Percentiles rank a stretch among this genome's conserved stretches.
Conservation (phyloP, 1,140 invertebrate genomes). For the Chironomus tepperi region DNA sequence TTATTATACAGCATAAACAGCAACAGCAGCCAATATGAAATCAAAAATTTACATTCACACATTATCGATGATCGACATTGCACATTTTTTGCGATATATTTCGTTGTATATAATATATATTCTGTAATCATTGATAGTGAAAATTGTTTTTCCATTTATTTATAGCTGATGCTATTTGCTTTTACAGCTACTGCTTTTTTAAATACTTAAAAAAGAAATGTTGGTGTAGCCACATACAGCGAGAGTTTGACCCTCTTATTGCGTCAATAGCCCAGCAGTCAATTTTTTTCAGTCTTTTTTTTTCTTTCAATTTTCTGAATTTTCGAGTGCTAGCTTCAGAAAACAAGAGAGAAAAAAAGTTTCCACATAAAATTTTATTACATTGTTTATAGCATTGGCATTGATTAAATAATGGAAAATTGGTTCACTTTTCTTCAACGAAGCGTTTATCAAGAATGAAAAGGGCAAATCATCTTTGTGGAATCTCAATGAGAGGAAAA, state of each 20-base stretch:
- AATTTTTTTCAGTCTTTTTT: constrained; percentile 6
- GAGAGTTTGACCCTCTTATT: constrained; percentile 2
- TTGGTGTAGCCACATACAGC: neutral
- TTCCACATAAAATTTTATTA: constrained; percentile 23
- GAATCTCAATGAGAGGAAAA: too few relatives aligned
- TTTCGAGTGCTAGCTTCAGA: neutral
- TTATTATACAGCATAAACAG: too few relatives aligned
- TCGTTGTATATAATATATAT: neutral
- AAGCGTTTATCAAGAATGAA: neutral
- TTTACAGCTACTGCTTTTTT: neutral
- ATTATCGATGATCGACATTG: constrained; percentile 7
- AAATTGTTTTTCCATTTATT: neutral
- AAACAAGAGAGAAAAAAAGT: neutral
- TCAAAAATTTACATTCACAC: constrained; percentile 2
- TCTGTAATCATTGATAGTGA: neutral
- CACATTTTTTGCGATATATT: neutral
- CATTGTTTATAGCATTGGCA: constrained; percentile 20
- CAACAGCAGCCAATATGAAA: neutral
- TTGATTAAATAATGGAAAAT: constrained; percentile 15
- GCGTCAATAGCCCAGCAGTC: constrained; percentile 9
- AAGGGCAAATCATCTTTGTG: too few relatives aligned
- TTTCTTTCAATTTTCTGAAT: neutral
- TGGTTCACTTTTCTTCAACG: neutral
- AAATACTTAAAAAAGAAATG: neutral
- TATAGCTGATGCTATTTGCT: too few relatives aligned